A percentile compares a stretch with the other conserved stretches of the same genome.
Conservation (phyloP, 2,797 vertebrate genomes). For the Geotrypetes seraphini region DNA sequence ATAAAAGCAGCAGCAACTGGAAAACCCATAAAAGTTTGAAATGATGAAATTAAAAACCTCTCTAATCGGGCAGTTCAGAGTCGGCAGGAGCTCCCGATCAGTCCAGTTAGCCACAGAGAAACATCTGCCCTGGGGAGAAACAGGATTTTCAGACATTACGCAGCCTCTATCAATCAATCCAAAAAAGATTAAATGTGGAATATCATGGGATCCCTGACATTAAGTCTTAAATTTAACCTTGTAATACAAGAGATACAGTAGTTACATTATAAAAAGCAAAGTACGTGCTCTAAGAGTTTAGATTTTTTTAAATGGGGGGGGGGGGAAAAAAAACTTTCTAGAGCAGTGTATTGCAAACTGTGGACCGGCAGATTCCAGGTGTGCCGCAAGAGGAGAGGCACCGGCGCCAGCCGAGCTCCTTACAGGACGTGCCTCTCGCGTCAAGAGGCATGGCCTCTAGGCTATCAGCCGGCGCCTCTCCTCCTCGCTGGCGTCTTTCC, state of each 20-base stretch:
- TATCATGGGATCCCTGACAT: conserved; percentile 27
- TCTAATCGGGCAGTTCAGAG: conserved; percentile 51
- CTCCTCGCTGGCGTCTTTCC: too few relatives aligned
- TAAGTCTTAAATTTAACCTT: conserved; percentile 45
- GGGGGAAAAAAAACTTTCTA: conserved; percentile 28
- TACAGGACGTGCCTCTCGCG: too few relatives aligned
- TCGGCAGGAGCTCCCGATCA: conserved; percentile 33
- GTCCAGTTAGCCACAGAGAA: conserved; percentile 40
- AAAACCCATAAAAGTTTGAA: conserved; percentile 86
- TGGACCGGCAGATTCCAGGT: too few relatives aligned
- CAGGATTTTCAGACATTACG: neutral
- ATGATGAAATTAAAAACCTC: conserved; percentile 84
- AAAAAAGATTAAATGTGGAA: conserved; percentile 12
- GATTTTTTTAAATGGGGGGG: conserved; percentile 38
- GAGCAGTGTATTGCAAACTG: too few relatives aligned
- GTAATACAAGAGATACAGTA: conserved; percentile 37
- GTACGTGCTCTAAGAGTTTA: conserved; percentile 35
- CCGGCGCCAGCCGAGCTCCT: too few relatives aligned
- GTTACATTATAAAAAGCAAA: conserved; percentile 18
- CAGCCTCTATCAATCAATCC: conserved; percentile 6
- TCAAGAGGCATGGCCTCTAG: too few relatives aligned
- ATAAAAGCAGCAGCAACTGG: conserved; percentile 88
- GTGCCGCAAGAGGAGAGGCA: too few relatives aligned
- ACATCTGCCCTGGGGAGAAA: conserved; percentile 16
- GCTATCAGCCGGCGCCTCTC: too few relatives aligned